phyloP scores from a whole-genome alignment of 2,113 vertebrate species.

The Callipepla squamata region DNA sequence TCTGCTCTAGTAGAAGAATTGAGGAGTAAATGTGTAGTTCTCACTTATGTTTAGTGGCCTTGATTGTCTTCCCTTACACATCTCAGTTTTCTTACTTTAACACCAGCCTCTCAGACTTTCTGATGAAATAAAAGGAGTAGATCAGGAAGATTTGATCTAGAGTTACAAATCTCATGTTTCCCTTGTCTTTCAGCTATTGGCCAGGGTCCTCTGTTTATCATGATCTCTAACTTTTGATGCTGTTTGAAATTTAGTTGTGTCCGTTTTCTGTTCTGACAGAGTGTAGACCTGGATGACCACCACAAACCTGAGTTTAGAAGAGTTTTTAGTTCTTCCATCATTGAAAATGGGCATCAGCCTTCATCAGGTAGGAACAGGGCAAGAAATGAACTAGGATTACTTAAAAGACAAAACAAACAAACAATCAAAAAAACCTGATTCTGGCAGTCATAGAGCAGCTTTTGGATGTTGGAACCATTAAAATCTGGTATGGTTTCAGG shows the following conservation, averaged over 20 bases:
- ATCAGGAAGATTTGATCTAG: neutral
- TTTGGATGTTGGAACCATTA: neutral
- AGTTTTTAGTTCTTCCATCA: conserved; percentile 47
- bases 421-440: neutral
- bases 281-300: conserved; percentile 71
- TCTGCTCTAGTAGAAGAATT: neutral
- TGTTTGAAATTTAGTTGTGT: neutral
- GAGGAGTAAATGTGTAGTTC: neutral
- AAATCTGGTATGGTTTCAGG: neutral
- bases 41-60: neutral
- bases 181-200: neutral
- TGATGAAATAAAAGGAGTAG: neutral
- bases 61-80: neutral
- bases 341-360: conserved; percentile 77
- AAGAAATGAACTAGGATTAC: neutral
- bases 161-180: neutral
- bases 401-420: neutral
- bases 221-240: neutral
- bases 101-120: neutral
- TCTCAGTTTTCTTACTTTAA: neutral
- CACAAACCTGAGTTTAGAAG: conserved; percentile 64
- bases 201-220: neutral
- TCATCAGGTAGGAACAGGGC: conserved; percentile 67
- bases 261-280: conserved; percentile 66
- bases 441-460: neutral